Base-by-base conservation (phyloP, 2,888 invertebrate species). In the Cataglyphis albicans region DNA sequence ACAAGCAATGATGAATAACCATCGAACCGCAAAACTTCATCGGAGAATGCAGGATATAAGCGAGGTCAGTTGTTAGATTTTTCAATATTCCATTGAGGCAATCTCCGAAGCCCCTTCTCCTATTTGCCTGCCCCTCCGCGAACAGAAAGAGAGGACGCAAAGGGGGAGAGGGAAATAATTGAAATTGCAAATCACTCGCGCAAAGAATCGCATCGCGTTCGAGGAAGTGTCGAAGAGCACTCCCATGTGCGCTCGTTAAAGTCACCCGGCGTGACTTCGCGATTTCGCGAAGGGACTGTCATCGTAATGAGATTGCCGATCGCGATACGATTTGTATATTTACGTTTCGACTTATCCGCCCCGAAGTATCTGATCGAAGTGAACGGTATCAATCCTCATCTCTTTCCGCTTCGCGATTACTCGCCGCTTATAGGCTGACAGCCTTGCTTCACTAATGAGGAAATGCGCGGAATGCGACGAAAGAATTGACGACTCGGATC, bases 151-250 rank as follows among this genome's bases (percentile, higher is more conserved):
- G 25, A 55, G 64, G n/a, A 38, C 4, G 59, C 44, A 44, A 32
- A 38, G 38, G 44, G 29, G 15, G 64, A 74, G 41, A 48, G 72
- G 67, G 44, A 75, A 25, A 70, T 73, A 75, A 85, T 91, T 89
- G 89, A 89, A 88, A 91, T 90, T 89, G 88, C 87, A 91, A 91
- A 90, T 87, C 68, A 59, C 35, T 44, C 41, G 32, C 32, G 32
- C 32, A 9, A 61, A 52, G 48, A 52, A 63, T 55, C 21, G 73
- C 63, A 38, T 67, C 82, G 74, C 63, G 76, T 65, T 52, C 48
- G 70, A 48, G 65, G 44, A 81, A 63, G 64, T 44, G 65, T 25
- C 61, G 48, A 81, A 18, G 64, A 65, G 35, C 63, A 21, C 61
- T 63, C 61, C 83, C 48, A n/a, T 87, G 55, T 82, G 82, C 88